Base-by-base conservation (phyloP, 23 tunicate genomes). In the Clavelina lepadiformis region DNA sequence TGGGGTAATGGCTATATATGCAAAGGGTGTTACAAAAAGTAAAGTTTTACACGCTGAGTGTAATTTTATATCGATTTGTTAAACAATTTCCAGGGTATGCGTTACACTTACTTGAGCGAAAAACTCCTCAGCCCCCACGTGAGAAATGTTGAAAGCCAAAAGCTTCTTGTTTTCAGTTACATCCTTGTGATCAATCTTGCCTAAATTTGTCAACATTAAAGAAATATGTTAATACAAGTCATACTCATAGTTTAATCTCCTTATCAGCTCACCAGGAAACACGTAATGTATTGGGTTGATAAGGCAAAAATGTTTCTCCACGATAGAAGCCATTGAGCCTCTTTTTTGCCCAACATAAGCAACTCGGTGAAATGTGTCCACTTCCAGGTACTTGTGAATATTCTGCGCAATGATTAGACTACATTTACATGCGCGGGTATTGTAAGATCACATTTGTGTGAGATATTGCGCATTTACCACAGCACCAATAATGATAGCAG, bases 81-180 rank as follows among this genome's bases (percentile, higher is more conserved):
- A n/a, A n/a, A n/a, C n/a, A n/a, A n/a, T n/a, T n/a, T n/a, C n/a
- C 36, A 28, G 19, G 35, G 38, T 41, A 41, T 41, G 13, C 15
- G 49, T 21, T 5, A 50, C 57, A 5, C 68, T 3, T 19, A 83
- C 92, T 66, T 76, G 76, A n/a, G 78, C 35, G 38, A 84, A 84
- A 63, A 76, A 84, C 11, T 84, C 93, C 45, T 84, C 93, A n/a
- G 93, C 93, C 13, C 83, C 83, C 23, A 74, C 78, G 15, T 77
- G 77, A 3, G 82, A 60, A 15, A 84, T 68, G 55, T 84, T 84
- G n/a, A 84, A 75, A 19, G 93, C 93, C 24, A 84, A 68, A 18
- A 83, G 56, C 38, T 74, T 69, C 20, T 52, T 37, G 31, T 69
- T 74, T 35, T 67, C 69, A 38, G 61, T 70, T 31, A 84, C 70